Base-by-base conservation (phyloP, 2,113 vertebrate genomes). In the Lynx canadensis region DNA sequence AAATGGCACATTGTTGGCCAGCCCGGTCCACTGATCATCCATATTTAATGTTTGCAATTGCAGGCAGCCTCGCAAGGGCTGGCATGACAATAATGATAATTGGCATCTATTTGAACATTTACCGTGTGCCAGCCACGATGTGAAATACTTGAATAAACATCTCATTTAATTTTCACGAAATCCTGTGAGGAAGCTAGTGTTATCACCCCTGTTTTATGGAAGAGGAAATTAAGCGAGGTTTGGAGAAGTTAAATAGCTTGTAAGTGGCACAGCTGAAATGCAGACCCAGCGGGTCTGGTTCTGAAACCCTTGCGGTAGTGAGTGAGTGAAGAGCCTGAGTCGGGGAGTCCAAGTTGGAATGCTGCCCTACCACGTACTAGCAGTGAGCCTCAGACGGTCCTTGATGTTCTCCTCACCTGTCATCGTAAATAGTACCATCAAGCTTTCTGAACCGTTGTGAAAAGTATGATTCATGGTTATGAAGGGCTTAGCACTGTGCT, bases 101-200 rank as follows among this genome's bases (percentile, higher is more conserved):
- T 87, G 91, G 55, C 55, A 33, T 81, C 69, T 78, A 0, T 88
- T 14, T 69, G 73, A 84, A 83, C 31, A 52, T 41, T 63, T 63
- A 52, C 33, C 29, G 0, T 48, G 48, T 48, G 33, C 79, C 88
- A 66, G 63, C 10, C 4, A 31, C 0, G 5, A 25, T 89, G 38
- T 68, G 91, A 79, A 92, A 65, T 69, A n/a, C 63, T 50, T 89
- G 60, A 92, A 78, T 89, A 89, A 69, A 25, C 18, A 31, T 45
- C 88, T 80, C 81, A 66, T 78, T 91, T 92, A 73, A 66, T 52
- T 89, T 91, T 71, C 79, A 78, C 45, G 45, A 50, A 92, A 36
- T 73, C 80, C 29, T 33, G 4, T 52, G 50, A 69, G 74, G 88
- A 90, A 79, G 36, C 45, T 83, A 31, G 48, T 71, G 16, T 76